Evolutionary conservation across 2,113 vertebrate species (phyloP).

Genomic region (Limanda limanda): DNA sequence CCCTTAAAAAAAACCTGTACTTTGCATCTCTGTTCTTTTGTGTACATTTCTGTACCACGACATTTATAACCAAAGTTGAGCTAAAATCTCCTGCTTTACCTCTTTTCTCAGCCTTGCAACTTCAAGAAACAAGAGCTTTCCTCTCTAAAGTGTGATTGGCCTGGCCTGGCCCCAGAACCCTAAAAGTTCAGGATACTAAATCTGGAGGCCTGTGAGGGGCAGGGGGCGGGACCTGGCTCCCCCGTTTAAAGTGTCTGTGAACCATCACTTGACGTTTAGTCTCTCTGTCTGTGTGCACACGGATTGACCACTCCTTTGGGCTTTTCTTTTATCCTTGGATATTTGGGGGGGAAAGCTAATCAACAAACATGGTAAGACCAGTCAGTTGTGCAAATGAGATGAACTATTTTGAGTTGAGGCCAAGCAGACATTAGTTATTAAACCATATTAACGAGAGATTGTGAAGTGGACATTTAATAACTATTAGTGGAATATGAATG

Average conservation of each 20-base stretch:
- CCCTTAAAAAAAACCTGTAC: background rate
- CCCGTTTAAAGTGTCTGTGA: conserved; percentile 83
- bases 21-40: background rate
- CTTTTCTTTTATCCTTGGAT: conserved; percentile 80
- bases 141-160: conserved; percentile 78
- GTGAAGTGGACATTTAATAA: background rate
- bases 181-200: conserved; percentile 87
- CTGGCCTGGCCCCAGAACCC: conserved; percentile 75
- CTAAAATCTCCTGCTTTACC: conserved; percentile 1
- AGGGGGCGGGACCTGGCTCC: conserved; percentile 78
- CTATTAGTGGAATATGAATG: conserved; percentile 22
- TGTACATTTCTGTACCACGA: background rate
- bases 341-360: conserved; percentile 78
- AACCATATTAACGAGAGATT: background rate
- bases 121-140: conserved; percentile 38
- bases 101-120: conserved; percentile 16
- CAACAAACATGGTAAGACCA: conserved; percentile 84
- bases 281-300: conserved; percentile 83
- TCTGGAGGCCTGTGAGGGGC: conserved; percentile 78
- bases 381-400: conserved; percentile 15
- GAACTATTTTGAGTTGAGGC: background rate
- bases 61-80: background rate
- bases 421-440: background rate
- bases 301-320: conserved; percentile 84
- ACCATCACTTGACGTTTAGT: conserved; percentile 83